These are phyloP conservation scores for Laothoe populi DNA, from an alignment of 2,888 invertebrate genomes.

Conservation along the genomic window DNA sequence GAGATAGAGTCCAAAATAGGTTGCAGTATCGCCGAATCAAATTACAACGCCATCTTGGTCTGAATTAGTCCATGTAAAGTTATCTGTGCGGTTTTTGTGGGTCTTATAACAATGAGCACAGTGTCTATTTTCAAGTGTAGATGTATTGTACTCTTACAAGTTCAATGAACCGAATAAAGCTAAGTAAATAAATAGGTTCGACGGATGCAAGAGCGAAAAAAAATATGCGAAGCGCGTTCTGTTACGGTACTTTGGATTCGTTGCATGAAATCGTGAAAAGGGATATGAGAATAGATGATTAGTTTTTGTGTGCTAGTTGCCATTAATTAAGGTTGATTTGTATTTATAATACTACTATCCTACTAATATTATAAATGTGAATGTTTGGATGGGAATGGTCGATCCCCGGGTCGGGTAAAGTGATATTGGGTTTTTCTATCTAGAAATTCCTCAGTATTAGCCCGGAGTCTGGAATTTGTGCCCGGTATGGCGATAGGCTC, in stretches of 20 bases:
- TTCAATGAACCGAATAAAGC: constrained; percentile 68
- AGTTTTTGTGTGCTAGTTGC: background rate
- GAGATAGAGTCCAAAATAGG: background rate
- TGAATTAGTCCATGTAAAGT: constrained; percentile 28
- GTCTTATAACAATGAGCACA: constrained; percentile 26
- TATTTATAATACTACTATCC: no score
- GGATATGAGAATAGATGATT: constrained; percentile 9
- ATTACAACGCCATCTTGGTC: constrained; percentile 32
- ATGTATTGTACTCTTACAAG: constrained; percentile 42
- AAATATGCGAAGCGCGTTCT: constrained; percentile 39
- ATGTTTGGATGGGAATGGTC: no score
- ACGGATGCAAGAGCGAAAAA: constrained; percentile 62
- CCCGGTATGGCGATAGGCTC: no score
- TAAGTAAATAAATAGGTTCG: constrained; percentile 73
- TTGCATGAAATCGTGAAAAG: constrained; percentile 11
- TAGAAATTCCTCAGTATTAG: no score
- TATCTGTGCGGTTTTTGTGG: constrained; percentile 16
- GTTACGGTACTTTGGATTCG: constrained; percentile 54
- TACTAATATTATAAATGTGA: no score
- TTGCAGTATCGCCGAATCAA: constrained; percentile 1
- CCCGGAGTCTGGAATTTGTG: no score
- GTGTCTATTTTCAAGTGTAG: constrained; percentile 35
- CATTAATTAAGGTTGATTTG: constrained; percentile 3
- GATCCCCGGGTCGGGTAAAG: no score
- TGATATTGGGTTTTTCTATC: no score